Percentiles rank a stretch among this genome's conserved stretches.
These are phyloP conservation scores for Drosophila pectinifera DNA, from an alignment of 1,140 invertebrate species.

Conservation along the genomic window DNA sequence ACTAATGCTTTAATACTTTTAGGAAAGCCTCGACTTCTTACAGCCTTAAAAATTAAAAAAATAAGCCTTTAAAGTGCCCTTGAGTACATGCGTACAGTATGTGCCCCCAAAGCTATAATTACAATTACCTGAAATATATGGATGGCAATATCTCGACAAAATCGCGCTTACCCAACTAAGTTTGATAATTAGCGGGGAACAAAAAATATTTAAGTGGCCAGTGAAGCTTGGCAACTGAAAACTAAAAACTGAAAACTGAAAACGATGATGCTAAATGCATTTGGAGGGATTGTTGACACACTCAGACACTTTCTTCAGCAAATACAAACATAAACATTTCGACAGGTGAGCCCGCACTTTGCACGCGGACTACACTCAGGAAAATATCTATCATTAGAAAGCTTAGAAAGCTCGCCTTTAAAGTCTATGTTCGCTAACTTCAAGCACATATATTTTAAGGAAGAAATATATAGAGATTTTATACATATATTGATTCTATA, in stretches of 20 bases:
- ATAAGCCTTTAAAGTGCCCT: conserved; percentile 11
- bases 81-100: conserved; percentile 1
- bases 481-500: too few relatives aligned
- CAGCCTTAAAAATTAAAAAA: neutral
- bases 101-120: conserved; percentile 5
- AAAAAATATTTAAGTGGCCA: conserved; percentile 11
- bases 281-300: neutral
- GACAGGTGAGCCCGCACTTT: neutral
- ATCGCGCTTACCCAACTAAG: conserved; percentile 33
- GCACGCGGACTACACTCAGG: neutral
- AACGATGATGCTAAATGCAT: conserved; percentile 15
- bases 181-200: conserved; percentile 30
- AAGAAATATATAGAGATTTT: too few relatives aligned
- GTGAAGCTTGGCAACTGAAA: conserved; percentile 14
- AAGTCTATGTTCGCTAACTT: neutral
- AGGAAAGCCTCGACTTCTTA: too few relatives aligned
- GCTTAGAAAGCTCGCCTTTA: too few relatives aligned
- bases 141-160: conserved; percentile 20
- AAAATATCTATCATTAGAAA: neutral
- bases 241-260: neutral
- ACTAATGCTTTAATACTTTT: too few relatives aligned
- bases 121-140: conserved; percentile 14
- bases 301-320: conserved; percentile 9
- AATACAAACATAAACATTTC: conserved; percentile 1
- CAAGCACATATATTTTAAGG: too few relatives aligned